phyloP scores from a whole-genome alignment of 2,888 invertebrate genomes.

The Hartigia nigra region DNA sequence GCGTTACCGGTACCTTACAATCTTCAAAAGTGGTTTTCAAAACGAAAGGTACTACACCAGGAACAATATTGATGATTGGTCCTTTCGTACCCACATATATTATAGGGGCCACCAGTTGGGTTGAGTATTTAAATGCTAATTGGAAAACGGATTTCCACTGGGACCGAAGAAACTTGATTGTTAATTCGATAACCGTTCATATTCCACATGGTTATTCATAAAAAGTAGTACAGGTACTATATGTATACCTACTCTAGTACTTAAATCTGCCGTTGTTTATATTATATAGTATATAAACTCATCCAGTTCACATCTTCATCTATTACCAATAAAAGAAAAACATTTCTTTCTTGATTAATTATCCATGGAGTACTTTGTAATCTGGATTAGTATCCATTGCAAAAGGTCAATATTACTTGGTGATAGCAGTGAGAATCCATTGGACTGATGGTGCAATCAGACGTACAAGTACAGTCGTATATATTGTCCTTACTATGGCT shows the following conservation, averaged over 20 bases:
- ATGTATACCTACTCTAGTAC: not conserved
- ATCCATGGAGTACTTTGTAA: not conserved
- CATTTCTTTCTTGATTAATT: not conserved
- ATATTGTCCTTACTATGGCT: not conserved
- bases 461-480: not conserved
- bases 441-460: not conserved
- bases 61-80: slow-evolving; percentile 20
- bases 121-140: not conserved
- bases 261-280: too few relatives aligned
- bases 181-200: not conserved
- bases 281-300: too few relatives aligned
- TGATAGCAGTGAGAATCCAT: not conserved
- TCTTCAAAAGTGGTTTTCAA: slow-evolving; percentile 20
- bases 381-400: not conserved
- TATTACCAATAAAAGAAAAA: not conserved
- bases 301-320: too few relatives aligned
- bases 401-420: not conserved
- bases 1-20: slow-evolving; percentile 18
- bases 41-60: slow-evolving; percentile 9
- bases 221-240: not conserved
- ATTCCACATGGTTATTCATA: not conserved
- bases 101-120: not conserved
- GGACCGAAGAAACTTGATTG: not conserved
- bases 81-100: not conserved
- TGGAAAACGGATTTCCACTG: not conserved